Conservation (phyloP, 2,113 vertebrate species). For the Zapus hudsonius region DNA sequence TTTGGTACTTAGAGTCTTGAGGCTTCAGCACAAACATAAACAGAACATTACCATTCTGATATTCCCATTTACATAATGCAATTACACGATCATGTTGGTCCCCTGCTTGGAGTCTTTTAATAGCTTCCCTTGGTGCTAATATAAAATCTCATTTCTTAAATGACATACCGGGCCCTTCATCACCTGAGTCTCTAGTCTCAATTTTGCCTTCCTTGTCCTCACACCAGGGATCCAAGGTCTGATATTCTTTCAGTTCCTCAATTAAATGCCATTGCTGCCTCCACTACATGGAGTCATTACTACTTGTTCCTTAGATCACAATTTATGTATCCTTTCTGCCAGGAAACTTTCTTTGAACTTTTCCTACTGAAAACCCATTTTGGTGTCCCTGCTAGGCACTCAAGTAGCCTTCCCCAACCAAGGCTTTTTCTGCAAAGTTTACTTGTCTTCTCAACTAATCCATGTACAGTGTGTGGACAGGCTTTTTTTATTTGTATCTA, state of each 20-base stretch:
- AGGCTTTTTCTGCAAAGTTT: background rate
- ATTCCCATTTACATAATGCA: slow-evolving; percentile 19
- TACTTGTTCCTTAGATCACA: background rate
- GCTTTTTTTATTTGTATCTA: too few species aligned
- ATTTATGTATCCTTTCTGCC: background rate
- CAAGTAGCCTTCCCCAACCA: background rate
- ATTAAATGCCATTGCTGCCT: background rate
- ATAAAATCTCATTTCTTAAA: slow-evolving; percentile 7
- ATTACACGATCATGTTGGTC: background rate
- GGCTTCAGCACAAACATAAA: slow-evolving; percentile 19
- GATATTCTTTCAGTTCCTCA: background rate
- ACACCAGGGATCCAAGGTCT: background rate
- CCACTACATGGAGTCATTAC: background rate
- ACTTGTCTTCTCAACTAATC: background rate
- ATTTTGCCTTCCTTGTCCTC: background rate
- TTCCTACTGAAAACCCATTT: background rate
- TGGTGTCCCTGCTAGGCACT: background rate
- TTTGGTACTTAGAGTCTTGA: background rate
- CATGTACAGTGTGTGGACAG: background rate
- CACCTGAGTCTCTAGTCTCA: background rate
- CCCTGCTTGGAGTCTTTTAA: slow-evolving; percentile 13
- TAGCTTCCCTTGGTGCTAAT: background rate
- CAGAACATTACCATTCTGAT: slow-evolving; percentile 22
- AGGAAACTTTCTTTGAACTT: background rate
- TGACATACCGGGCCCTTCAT: background rate